phyloP scores from a whole-genome alignment of 2,797 vertebrate genomes.

The Varecia variegata region DNA sequence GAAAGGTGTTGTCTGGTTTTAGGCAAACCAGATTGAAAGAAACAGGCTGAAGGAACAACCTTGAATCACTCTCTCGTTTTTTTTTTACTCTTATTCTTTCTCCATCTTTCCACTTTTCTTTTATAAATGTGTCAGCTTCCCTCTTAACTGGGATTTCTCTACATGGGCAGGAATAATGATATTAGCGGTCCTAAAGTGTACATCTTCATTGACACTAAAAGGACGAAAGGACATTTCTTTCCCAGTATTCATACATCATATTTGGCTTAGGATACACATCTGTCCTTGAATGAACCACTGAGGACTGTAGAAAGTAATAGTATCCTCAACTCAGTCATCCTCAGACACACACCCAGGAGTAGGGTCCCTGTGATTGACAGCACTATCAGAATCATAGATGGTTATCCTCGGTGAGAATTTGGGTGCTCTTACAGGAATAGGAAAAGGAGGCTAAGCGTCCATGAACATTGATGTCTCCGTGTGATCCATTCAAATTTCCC shows the following conservation, averaged over 20 bases:
- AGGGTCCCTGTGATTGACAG: background rate
- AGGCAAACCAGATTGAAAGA: background rate
- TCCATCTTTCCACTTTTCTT: background rate
- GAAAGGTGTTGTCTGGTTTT: background rate
- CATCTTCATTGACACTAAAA: background rate
- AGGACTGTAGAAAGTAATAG: background rate
- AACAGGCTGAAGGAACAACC: background rate
- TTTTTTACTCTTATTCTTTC: background rate
- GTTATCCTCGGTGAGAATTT: background rate
- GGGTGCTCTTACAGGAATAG: background rate
- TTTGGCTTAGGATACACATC: background rate
- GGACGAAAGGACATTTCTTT: background rate
- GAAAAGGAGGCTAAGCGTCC: background rate
- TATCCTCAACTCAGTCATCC: background rate
- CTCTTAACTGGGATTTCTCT: background rate
- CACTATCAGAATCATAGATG: background rate
- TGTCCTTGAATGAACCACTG: background rate
- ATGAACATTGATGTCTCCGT: background rate
- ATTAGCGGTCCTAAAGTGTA: background rate
- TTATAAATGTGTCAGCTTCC: background rate
- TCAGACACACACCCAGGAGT: background rate
- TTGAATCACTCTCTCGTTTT: background rate
- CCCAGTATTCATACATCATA: background rate
- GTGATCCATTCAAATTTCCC: background rate
- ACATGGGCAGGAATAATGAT: background rate